Evolutionary conservation across 2,888 invertebrate species (phyloP).

Genomic region (Harmothoe impar): DNA sequence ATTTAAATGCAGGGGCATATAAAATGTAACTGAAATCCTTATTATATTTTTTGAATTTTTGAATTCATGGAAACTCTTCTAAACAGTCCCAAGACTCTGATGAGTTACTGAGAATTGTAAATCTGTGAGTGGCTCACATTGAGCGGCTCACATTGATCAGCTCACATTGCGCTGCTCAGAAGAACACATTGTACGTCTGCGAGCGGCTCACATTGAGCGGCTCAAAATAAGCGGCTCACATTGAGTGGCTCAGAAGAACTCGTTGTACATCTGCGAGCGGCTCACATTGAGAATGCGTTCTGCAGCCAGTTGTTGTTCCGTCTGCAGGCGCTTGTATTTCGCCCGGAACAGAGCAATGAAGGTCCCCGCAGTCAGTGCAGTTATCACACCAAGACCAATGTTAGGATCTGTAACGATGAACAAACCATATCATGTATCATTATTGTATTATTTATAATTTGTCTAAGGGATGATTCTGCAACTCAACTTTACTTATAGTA

Average conservation of each 20-base stretch:
- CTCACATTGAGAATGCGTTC: constrained; percentile 71
- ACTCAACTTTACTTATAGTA: too few relatives aligned
- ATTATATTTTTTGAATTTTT: too few relatives aligned
- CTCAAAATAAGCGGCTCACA: too few relatives aligned
- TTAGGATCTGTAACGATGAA: constrained; percentile 76
- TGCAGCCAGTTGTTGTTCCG: constrained; percentile 77
- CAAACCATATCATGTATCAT: background rate
- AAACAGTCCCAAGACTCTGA: too few relatives aligned
- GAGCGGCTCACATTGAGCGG: too few relatives aligned
- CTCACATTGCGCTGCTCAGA: background rate
- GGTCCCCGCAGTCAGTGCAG: constrained; percentile 74
- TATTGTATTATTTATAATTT: background rate
- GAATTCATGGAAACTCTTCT: too few relatives aligned
- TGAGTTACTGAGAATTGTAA: too few relatives aligned
- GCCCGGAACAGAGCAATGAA: constrained; percentile 77
- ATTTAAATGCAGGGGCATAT: too few relatives aligned
- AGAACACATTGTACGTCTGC: background rate
- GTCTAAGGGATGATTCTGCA: background rate
- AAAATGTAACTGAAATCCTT: too few relatives aligned
- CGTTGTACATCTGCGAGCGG: constrained; percentile 30
- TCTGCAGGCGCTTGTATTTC: constrained; percentile 78
- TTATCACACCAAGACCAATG: constrained; percentile 74
- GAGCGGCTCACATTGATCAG: too few relatives aligned
- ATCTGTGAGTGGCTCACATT: background rate
- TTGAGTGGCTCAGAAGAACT: constrained; percentile 34